Base-by-base conservation (phyloP, 2,888 invertebrate species). In the Alentia gelatinosa region DNA sequence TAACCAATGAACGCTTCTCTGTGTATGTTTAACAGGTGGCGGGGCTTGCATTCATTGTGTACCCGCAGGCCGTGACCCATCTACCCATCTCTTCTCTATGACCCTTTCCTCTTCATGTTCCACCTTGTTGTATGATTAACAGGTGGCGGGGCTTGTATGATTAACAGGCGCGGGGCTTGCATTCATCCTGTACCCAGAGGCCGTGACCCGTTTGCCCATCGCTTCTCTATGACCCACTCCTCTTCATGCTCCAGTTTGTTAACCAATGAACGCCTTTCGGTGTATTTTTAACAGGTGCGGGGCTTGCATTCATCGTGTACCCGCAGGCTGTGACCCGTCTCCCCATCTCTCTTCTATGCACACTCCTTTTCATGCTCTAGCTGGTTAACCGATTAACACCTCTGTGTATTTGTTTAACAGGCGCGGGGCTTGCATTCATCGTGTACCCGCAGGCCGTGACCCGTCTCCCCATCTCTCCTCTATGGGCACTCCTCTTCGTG, bases 181-280 rank as follows among this genome's bases (percentile, higher is more conserved):
- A 0, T 98, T 98, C 94, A 97, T 98, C 91, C 98, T 98, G n/a
- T 98, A 98, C 95, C 98, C 98, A 0, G 98, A 98, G 96, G 97
- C 97, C 1, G 97, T 98, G 0, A 97, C 98, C 0, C 97, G 98
- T 92, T 96, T 98, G 92, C 98, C 98, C 0, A 97, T 98, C 0
- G 97, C 98, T 0, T 98, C 98, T 0, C 96, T 98, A 9, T 98
- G 98, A 98, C 97, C 98, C 9, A 97, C n/a, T 98, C 90, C 96
- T 91, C 19, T 91, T 91, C 74, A 91, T n/a, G n/a, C n/a, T n/a
- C n/a, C n/a, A 19, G 15, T 50, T 50, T 19, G 56, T 50, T 23
- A 15, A 15, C 23, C 23, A 50, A 23, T 19, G 56, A 50, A 50
- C 56, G 15, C 56, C 15, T 50, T 19, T 23, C 15, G 56, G 23